Evolutionary conservation across 2,888 invertebrate species (phyloP), one percentile per base, ranked within the genome.

Genomic region (Scotopteryx bipunctaria): DNA sequence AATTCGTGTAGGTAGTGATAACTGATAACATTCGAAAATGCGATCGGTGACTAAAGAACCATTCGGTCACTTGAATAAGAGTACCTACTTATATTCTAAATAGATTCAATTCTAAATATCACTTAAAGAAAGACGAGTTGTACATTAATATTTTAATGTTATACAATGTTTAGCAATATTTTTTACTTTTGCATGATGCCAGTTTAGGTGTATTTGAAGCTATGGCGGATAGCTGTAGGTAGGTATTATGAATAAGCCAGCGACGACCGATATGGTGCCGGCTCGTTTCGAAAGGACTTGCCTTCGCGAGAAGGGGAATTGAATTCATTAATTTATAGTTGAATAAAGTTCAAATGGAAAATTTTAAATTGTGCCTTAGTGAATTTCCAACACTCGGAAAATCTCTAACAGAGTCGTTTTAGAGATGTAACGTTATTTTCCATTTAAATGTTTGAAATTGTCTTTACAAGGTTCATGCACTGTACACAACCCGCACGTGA

Each of bases 351-450:
- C 88, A 89, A 89, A 87, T 71, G 74, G 78, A 74, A 87, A 83
- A 84, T 49, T 79, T 83, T 81, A 85, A 86, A 89, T 88, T 87
- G 89, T 90, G 89, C 89, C 89, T 90, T 90, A 89, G 88, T 83
- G 85, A 78, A 79, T 83, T 84, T 79, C 64, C 67, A 51, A 41
- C 46, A 81, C 81, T 78, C 78, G 75, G 55, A 49, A 46, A 73
- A 72, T 71, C 72, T 70, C 61, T 62, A 59, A 60, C 66, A 61
- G 58, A 66, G 49, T 64, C 66, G 70, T 67, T 64, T 61, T 62
- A 66, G 63, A 58, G 60, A 59, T 62, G 61, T 62, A 56, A 58
- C 48, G 60, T 68, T 66, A 59, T 44, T 64, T 68, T 66, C 23
- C 63, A 59, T 57, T 61, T 11, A 59, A 56, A 63, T 61, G 54